Evolutionary conservation across 2,797 vertebrate genomes (phyloP), one percentile per base, ranked within the genome.

Genomic region (Sarcophilus harrisii): DNA sequence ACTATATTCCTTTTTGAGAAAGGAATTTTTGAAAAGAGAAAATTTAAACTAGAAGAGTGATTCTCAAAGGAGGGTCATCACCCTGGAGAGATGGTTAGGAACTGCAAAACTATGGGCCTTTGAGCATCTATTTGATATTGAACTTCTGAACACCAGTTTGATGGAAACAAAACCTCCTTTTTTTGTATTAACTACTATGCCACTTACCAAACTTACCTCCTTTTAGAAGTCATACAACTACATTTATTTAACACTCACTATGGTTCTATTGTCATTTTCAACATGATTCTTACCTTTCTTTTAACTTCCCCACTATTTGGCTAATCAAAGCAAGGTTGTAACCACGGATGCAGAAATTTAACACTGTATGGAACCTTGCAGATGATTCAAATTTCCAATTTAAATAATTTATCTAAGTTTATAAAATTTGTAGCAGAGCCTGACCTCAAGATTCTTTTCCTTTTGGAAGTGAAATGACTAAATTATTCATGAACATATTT

Each of bases 191-290:
- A 57, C 90, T 91, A 10, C 38, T 32, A 90, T 57, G 49, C 3
- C 59, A 54, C 24, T 89, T 45, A 81, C 13, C 55, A 58, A 91
- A 29, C 28, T 28, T 29, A 21, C 90, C 13, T 95, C 10, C 92
- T 92, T 92, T 93, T 27, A 62, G 90, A 81, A 94, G 94, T 92
- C 57, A 91, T 24, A 66, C n/a, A 95, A n/a, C 13, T 92, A 57
- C 5, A 62, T 58, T 45, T 92, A 11, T 92, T 91, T 5, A 87
- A 45, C 55, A 66, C 18, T 0, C 4, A 91, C 45, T 89, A 38
- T 73, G 92, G 94, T 58, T 9, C 57, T 81, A 2, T 81, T 92
- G 38, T 81, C 16, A 94, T 29, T 91, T 60, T 91, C 27, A 59
- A 93, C 45, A 54, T 38, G 73, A 54, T 92, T 1, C 12, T 45